These are phyloP conservation scores for Campoplex nolae DNA, from an alignment of 2,888 invertebrate genomes.

Conservation along the genomic window DNA sequence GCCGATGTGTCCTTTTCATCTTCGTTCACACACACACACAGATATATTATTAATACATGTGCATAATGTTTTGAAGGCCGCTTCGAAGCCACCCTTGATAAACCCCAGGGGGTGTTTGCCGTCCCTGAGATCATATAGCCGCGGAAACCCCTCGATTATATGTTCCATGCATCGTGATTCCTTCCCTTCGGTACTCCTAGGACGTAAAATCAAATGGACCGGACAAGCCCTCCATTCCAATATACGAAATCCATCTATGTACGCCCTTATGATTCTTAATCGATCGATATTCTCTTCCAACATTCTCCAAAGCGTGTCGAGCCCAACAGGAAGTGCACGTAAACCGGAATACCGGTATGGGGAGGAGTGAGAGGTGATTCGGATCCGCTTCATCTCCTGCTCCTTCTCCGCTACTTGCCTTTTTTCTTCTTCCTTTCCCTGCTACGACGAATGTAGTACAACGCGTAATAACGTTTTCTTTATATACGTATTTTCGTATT, in stretches of 20 bases:
- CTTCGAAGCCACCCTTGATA: conserved; percentile 46
- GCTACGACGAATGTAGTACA: not conserved
- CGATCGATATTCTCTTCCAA: conserved; percentile 43
- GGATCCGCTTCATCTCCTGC: not conserved
- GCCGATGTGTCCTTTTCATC: conserved; percentile 7
- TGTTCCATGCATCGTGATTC: conserved; percentile 61
- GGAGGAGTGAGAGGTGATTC: conserved; percentile 59
- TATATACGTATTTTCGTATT: not conserved
- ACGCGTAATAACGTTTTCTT: not conserved
- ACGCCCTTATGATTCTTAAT: conserved; percentile 3
- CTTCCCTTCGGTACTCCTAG: not conserved
- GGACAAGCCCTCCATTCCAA: not conserved
- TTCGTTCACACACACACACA: not conserved
- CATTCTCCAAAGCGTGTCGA: conserved; percentile 63
- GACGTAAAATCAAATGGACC: conserved; percentile 27
- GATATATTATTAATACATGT: not conserved
- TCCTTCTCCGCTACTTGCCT: not conserved
- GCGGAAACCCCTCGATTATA: conserved; percentile 60
- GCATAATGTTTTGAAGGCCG: not conserved
- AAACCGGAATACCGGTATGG: conserved; percentile 74
- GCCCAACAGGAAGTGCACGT: conserved; percentile 76
- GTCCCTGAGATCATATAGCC: conserved; percentile 48
- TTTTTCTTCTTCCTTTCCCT: not conserved
- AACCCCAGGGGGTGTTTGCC: conserved; percentile 56
- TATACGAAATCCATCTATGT: not conserved